Base-by-base conservation (phyloP, 2,797 vertebrate species). In the Taeniopygia guttata region DNA sequence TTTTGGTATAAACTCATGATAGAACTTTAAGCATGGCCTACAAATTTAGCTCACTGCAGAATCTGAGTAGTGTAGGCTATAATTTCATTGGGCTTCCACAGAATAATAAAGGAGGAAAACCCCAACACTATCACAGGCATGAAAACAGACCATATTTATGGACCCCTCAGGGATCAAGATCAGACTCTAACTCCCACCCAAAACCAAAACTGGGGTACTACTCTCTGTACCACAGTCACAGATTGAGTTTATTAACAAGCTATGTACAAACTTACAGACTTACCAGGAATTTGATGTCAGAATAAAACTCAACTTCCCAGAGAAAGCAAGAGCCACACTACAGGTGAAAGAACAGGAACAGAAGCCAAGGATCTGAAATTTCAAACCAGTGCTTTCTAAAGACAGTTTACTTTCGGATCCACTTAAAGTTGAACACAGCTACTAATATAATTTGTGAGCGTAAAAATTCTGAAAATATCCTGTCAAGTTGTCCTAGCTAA, bases 221-320 rank as follows among this genome's bases (percentile, higher is more conserved):
- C 16, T 40, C 3, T 63, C 10, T 11, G 2, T 16, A 12, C 27
- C 68, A 48, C 13, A 62, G 25, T 5, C 16, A 21, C 4, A 5
- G 6, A 22, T 1, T 20, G 23, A 64, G 46, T 6, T 19, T 6
- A 6, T 42, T 14, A 63, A 30, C 20, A 46, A 64, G 46, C 18
- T 34, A 16, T 0, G 1, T 1, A 23, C 38, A 34, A 63, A 11
- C n/a, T 45, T 3, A 17, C 49, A 46, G 13, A 73, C 9, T 10
- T 20, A 59, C 9, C 16, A 29, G 29, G n/a, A 60, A 54, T 67
- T 11, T 32, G 13, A 22, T 22, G 8, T 12, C 40, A 56, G 73
- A 63, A 49, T 20, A 52, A 77, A 74, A 55, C 5, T 18, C 13
- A 59, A 13, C 15, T 20, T 51, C 23, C 22, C n/a, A 29, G 30